phyloP scores from a whole-genome alignment of 2,888 invertebrate genomes.

The Lymantria dispar region DNA sequence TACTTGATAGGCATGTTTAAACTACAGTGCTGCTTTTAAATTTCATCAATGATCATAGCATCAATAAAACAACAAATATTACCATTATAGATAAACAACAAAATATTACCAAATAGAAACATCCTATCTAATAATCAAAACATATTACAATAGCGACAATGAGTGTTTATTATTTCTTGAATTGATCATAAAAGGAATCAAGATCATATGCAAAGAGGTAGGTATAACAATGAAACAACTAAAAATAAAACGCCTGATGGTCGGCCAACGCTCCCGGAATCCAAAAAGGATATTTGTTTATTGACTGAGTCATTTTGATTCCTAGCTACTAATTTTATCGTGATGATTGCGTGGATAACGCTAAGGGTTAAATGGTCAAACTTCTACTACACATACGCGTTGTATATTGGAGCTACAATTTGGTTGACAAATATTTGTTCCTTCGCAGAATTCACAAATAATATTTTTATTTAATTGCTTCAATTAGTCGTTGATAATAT shows the following conservation, averaged over 20 bases:
- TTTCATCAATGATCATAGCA: neutral
- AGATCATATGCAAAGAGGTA: constrained; percentile 22
- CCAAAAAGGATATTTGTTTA: constrained; percentile 63
- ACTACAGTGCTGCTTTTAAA: neutral
- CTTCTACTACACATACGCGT: too few relatives aligned
- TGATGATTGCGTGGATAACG: neutral
- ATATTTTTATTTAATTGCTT: too few relatives aligned
- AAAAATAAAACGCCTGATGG: constrained; percentile 37
- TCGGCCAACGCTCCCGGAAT: constrained; percentile 56
- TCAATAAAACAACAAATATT: too few relatives aligned
- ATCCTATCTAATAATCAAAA: neutral
- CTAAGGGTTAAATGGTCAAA: neutral
- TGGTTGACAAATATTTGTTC: too few relatives aligned
- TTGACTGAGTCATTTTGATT: constrained; percentile 61
- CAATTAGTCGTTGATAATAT: too few relatives aligned
- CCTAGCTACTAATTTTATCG: constrained; percentile 57
- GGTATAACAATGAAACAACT: constrained; percentile 32
- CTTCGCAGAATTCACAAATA: too few relatives aligned
- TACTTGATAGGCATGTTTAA: too few relatives aligned
- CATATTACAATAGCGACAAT: neutral
- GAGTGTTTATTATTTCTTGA: constrained; percentile 25
- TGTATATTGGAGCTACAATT: too few relatives aligned
- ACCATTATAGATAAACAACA: too few relatives aligned
- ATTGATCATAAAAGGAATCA: constrained; percentile 28
- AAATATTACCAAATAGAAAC: neutral